Percentiles rank a stretch among this genome's conserved stretches.
phyloP scores from a whole-genome alignment of 2,888 invertebrate species.

The Callyntrura sp. region DNA sequence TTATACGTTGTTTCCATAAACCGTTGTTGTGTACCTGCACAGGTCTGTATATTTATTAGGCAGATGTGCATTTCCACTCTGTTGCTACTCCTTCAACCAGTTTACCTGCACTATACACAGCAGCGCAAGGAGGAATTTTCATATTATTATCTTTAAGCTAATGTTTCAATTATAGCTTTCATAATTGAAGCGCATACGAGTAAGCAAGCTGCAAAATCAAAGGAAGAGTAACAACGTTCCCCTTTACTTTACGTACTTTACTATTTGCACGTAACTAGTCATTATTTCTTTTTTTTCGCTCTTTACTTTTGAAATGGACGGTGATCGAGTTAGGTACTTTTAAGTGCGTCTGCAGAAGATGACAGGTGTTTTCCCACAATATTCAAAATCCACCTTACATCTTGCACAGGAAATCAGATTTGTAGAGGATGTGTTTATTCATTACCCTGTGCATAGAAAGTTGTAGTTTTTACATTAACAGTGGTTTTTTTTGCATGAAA shows the following conservation, averaged over 20 bases:
- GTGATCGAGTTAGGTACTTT: constrained; percentile 39
- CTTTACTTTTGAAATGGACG: neutral
- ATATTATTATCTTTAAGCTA: constrained; percentile 5
- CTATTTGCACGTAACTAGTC: constrained; percentile 17
- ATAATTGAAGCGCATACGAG: too few relatives aligned
- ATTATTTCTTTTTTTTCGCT: neutral
- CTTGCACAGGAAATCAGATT: neutral
- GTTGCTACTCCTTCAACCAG: too few relatives aligned
- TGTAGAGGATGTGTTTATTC: neutral
- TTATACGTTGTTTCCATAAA: too few relatives aligned
- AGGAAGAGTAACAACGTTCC: neutral
- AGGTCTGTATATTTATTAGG: too few relatives aligned
- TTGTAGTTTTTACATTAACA: too few relatives aligned
- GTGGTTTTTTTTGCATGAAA: neutral
- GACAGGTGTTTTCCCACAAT: constrained; percentile 62
- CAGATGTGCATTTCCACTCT: too few relatives aligned
- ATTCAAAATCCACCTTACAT: neutral
- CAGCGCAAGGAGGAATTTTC: neutral
- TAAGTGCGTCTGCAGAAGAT: neutral
- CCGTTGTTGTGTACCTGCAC: too few relatives aligned
- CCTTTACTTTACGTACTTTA: neutral
- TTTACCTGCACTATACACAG: too few relatives aligned
- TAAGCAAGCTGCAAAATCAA: too few relatives aligned
- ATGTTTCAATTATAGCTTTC: neutral
- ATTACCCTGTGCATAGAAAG: neutral